Evolutionary conservation across 2,888 invertebrate species (phyloP), one percentile per base, ranked within the genome.

Genomic region (Tolmerus cingulatus): DNA sequence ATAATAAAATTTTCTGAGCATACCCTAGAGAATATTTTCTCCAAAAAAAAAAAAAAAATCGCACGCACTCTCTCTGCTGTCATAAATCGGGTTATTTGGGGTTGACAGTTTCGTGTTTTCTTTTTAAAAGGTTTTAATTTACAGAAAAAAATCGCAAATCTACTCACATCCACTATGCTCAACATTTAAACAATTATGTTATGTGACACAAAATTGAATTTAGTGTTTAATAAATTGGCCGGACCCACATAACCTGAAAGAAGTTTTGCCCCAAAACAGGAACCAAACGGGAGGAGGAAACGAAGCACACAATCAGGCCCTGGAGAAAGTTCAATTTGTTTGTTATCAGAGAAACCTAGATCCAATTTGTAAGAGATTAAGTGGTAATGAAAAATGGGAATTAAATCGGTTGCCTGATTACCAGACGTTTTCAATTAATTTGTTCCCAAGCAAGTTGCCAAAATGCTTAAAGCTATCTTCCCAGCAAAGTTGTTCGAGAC

Each of bases 401-500:
- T 79, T 27, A 46, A 30, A n/a, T 66, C 66, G 66, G 12, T 66
- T 19, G 66, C 27, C 27, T 66, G 66, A 66, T 23, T 14, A 66
- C 66, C 12, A 27, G 12, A n/a, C 27, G 66, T 66, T n/a, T 66
- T 66, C 23, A 66, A 5, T 66, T 66, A 23, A 27, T 14, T 66
- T 66, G 19, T 66, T 27, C 66, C 66, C 66, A 66, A 19, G 27
- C 66, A 66, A 66, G 9, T 66, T 66, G 23, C 66, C 66, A 66
- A 81, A 57, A 82, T 88, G 74, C 40, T 88, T 5, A 86, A 66
- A 66, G 34, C 57, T 30, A 88, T 91, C 84, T 51, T 91, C 87
- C 90, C 92, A 23, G 89, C 89, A 3, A 90, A 89, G 87, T 91
- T 92, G 90, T 89, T 89, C 12, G 90, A 90, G 43, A 89, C 90